Evolutionary conservation across 2,797 vertebrate genomes (phyloP).

Genomic region (Acestrorhynchus altus): DNA sequence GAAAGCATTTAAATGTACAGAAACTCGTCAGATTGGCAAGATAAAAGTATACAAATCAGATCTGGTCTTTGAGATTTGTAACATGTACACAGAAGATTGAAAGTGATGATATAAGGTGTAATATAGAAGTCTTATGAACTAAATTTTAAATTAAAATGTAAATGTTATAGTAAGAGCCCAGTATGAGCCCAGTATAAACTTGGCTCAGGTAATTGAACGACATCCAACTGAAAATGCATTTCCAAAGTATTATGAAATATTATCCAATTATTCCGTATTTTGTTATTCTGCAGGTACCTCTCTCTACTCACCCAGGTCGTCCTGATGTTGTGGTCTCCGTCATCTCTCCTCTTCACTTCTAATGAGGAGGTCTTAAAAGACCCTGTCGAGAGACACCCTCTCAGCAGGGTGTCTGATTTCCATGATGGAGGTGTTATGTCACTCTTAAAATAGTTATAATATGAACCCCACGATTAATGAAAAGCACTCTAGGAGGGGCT

Average conservation of each 20-base stretch:
- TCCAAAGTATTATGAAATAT: not conserved
- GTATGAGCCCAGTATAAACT: too few relatives aligned
- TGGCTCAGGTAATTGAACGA: too few relatives aligned
- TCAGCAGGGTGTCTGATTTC: slow-evolving; percentile 6
- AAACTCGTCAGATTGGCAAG: too few relatives aligned
- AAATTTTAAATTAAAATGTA: too few relatives aligned
- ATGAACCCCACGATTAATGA: slow-evolving; percentile 1
- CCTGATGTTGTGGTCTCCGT: not conserved
- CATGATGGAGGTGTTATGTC: not conserved
- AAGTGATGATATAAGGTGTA: too few relatives aligned
- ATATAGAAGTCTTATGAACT: too few relatives aligned
- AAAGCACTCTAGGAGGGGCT: not conserved
- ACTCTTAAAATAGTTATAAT: slow-evolving; percentile 7
- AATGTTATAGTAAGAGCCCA: too few relatives aligned
- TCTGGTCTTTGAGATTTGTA: too few relatives aligned
- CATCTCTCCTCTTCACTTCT: not conserved
- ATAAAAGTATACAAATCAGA: too few relatives aligned
- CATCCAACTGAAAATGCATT: not conserved
- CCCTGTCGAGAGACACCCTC: not conserved
- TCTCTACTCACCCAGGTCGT: not conserved
- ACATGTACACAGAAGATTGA: too few relatives aligned
- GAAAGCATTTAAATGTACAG: too few relatives aligned
- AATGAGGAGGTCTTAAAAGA: slow-evolving; percentile 2
- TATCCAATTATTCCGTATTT: not conserved
- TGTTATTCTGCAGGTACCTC: not conserved